Conservation (phyloP, 2,797 vertebrate species). For the Sylvilagus floridanus region DNA sequence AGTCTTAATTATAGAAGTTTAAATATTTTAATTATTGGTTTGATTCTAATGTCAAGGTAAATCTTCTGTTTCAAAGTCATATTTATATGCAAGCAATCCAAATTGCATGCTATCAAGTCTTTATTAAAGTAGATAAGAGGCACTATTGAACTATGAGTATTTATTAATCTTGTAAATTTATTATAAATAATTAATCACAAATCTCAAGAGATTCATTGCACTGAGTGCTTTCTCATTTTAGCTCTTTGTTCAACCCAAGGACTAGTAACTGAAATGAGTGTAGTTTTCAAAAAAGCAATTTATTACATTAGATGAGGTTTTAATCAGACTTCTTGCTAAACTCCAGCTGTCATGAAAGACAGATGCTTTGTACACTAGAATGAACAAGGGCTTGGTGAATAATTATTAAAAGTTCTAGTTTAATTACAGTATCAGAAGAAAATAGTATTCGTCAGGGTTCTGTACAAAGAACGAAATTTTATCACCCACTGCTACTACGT, state of each 20-base stretch:
- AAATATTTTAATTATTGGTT: slow-evolving; percentile 71
- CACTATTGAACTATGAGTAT: slow-evolving; percentile 48
- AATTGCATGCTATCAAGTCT: slow-evolving; percentile 71
- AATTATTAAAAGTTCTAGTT: slow-evolving; percentile 71
- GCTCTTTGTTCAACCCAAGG: slow-evolving; percentile 73
- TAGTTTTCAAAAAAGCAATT: slow-evolving; percentile 65
- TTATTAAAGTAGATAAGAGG: slow-evolving; percentile 63
- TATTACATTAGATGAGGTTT: slow-evolving; percentile 75
- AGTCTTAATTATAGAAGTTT: slow-evolving; percentile 51
- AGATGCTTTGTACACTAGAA: slow-evolving; percentile 63
- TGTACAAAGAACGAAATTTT: slow-evolving; percentile 10
- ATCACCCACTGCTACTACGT: neutral
- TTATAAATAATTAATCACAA: slow-evolving; percentile 76
- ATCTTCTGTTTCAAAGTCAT: slow-evolving; percentile 77
- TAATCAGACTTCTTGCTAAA: slow-evolving; percentile 74
- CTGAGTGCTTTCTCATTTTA: slow-evolving; percentile 61
- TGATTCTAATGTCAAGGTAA: slow-evolving; percentile 51
- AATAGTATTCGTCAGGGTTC: neutral
- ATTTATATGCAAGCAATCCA: slow-evolving; percentile 64
- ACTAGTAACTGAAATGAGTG: slow-evolving; percentile 56
- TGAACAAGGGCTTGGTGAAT: slow-evolving; percentile 61
- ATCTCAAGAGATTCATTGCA: slow-evolving; percentile 71
- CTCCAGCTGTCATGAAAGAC: slow-evolving; percentile 70
- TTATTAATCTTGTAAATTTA: slow-evolving; percentile 74
- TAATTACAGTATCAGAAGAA: slow-evolving; percentile 68